A percentile compares a stretch with the other conserved stretches of the same genome.
phyloP scores from a whole-genome alignment of 2,797 vertebrate genomes.

The Typhlichthys eigenmanni region DNA sequence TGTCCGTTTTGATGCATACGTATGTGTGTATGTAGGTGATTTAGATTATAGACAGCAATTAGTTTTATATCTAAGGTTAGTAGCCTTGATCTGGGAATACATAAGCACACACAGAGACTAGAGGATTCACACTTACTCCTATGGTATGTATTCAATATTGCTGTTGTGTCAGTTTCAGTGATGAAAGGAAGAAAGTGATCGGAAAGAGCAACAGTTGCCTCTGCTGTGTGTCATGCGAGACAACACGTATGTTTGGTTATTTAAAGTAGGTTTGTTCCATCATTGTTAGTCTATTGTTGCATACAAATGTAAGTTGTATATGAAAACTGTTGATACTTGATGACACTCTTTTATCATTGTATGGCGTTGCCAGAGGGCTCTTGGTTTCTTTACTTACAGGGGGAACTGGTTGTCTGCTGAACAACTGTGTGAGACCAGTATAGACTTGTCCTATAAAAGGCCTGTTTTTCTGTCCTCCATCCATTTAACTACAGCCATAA shows the following conservation, averaged over 20 bases:
- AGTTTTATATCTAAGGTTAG: constrained; percentile 41
- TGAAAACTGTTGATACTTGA: no score
- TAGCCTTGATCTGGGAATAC: constrained; percentile 27
- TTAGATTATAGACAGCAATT: constrained; percentile 33
- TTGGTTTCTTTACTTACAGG: no score
- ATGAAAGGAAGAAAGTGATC: constrained; percentile 4
- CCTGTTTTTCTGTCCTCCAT: no score
- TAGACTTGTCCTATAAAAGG: no score
- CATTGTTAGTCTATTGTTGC: no score
- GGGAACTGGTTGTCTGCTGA: no score
- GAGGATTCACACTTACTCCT: constrained; percentile 52
- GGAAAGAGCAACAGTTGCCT: not conserved
- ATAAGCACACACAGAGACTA: constrained; percentile 24
- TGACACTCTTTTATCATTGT: no score
- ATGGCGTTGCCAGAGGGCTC: no score
- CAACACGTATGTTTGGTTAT: not conserved
- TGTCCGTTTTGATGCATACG: constrained; percentile 24
- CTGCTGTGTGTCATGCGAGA: not conserved
- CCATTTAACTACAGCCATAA: no score
- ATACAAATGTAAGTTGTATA: no score
- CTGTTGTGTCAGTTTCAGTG: constrained; percentile 3
- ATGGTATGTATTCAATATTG: constrained; percentile 74
- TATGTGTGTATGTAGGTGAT: constrained; percentile 27
- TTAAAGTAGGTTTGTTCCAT: not conserved
- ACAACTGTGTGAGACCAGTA: no score